Conservation (phyloP, 2,113 vertebrate genomes). For the Nesoenas mayeri region DNA sequence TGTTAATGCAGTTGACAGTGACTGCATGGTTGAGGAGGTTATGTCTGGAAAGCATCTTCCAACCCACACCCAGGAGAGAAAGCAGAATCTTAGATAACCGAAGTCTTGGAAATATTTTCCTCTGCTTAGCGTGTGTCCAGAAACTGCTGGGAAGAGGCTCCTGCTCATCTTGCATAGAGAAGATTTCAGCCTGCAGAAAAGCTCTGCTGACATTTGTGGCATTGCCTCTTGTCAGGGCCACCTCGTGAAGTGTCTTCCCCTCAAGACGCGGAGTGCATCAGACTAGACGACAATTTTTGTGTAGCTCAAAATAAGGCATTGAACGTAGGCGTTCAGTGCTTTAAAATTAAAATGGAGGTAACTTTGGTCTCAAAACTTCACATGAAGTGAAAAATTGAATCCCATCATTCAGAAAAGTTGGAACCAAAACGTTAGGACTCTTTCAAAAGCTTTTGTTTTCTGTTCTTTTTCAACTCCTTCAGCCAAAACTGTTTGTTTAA, state of each 20-base stretch:
- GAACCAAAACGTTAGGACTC: background rate
- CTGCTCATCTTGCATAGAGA: background rate
- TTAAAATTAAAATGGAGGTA: background rate
- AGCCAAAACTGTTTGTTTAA: background rate
- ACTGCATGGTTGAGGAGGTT: background rate
- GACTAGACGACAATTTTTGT: background rate
- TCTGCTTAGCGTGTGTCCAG: background rate
- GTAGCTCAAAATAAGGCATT: background rate
- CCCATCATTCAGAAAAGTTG: background rate
- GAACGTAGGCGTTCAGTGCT: background rate
- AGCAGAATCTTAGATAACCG: background rate
- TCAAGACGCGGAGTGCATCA: background rate
- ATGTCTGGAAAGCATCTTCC: conserved; percentile 25
- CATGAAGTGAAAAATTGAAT: background rate
- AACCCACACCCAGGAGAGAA: conserved; percentile 17
- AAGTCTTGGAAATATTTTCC: background rate
- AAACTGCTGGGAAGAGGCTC: background rate
- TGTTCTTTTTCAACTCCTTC: background rate
- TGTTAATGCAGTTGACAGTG: background rate
- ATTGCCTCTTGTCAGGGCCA: background rate
- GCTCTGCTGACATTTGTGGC: background rate
- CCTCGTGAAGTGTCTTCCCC: background rate
- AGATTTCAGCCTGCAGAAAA: background rate
- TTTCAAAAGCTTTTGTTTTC: conserved; percentile 28
- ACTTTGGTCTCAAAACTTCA: background rate